Percentiles rank a stretch among this genome's conserved stretches.
phyloP scores from a whole-genome alignment of 37 sponge, comb jelly and placozoan species.

The Ephydatia muelleri region DNA sequence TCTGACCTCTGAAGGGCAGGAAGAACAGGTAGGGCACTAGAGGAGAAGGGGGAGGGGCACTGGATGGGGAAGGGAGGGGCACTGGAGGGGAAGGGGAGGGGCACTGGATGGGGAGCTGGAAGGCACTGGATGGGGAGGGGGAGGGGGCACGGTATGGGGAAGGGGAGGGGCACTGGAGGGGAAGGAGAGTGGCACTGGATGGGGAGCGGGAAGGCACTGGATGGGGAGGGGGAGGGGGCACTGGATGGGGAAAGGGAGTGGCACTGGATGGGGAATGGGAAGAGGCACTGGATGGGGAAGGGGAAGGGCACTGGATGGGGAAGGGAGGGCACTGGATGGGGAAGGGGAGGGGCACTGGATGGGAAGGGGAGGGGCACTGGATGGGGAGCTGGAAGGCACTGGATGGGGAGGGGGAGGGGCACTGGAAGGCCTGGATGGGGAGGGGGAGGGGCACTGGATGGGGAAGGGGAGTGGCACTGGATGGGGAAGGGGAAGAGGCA shows the following conservation, averaged over 20 bases:
- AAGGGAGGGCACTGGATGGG: neutral
- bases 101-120: neutral
- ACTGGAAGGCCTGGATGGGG: neutral
- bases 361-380: neutral
- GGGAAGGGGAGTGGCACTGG: neutral
- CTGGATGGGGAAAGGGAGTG: neutral
- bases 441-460: neutral
- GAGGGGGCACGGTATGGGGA: neutral
- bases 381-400: neutral
- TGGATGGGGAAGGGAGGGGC: neutral
- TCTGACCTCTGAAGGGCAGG: constrained; percentile 2
- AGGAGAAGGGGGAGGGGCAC: neutral
- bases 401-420: neutral
- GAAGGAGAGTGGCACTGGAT: too few species aligned
- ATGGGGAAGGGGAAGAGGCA: neutral
- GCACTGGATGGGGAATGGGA: neutral
- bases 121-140: neutral
- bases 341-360: neutral
- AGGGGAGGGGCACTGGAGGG: neutral
- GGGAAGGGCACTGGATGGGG: neutral
- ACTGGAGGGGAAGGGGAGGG: neutral
- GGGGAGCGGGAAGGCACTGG: too few species aligned
- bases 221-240: constrained; percentile 1
- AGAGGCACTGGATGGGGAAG: neutral
- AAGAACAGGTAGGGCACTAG: neutral